phyloP scores from a whole-genome alignment of 2,113 vertebrate genomes.

The Oreotrochilus melanogaster region DNA sequence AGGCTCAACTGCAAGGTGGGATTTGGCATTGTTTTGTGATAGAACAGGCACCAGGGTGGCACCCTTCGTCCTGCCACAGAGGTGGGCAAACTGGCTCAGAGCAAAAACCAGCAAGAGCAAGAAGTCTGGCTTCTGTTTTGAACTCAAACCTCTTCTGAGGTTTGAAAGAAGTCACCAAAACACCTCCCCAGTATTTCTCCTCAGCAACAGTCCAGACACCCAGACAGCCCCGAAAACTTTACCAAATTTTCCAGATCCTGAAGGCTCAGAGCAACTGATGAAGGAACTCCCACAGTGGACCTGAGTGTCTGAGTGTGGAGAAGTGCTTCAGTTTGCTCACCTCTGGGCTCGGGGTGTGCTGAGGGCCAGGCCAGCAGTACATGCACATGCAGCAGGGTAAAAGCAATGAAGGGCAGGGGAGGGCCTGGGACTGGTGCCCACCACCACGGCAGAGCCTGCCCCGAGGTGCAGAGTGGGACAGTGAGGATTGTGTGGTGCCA shows the following conservation, averaged over 20 bases:
- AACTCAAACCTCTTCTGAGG: constrained; percentile 22
- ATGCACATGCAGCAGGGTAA: constrained; percentile 68
- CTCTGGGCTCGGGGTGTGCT: constrained; percentile 11
- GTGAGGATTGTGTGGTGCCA: not conserved
- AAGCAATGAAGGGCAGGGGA: not conserved
- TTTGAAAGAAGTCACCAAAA: not conserved
- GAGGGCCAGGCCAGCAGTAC: not conserved
- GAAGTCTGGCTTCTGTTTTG: not conserved
- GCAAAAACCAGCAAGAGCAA: not conserved
- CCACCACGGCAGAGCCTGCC: not conserved
- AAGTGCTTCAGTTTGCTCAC: constrained; percentile 39
- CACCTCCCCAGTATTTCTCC: not conserved
- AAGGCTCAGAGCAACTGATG: not conserved
- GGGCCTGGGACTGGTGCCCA: not conserved
- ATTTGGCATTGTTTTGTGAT: not conserved
- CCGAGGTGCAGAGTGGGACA: rapidly evolving
- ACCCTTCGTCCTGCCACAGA: not conserved
- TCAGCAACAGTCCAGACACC: not conserved
- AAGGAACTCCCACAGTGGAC: not conserved
- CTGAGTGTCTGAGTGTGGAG: not conserved
- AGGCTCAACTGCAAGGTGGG: not conserved
- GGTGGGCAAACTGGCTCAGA: constrained; percentile 48
- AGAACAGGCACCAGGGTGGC: not conserved
- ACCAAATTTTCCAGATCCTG: not conserved
- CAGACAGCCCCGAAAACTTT: not conserved